A percentile compares a stretch with the other conserved stretches of the same genome.
phyloP scores from a whole-genome alignment of 2,888 invertebrate genomes.

The Drosophila infuscata region DNA sequence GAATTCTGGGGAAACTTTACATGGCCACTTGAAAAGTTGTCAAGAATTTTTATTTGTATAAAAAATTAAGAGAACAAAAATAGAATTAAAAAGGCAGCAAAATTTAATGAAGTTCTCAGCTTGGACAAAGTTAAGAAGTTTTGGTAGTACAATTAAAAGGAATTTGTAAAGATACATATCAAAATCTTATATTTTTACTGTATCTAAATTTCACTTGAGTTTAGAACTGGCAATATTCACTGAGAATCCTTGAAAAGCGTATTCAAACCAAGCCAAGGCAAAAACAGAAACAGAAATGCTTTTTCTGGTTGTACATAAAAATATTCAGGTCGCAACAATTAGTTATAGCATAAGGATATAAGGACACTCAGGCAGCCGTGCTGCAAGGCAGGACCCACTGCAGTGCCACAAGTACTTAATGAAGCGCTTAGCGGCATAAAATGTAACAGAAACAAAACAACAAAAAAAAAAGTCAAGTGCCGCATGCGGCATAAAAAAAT shows the following conservation, averaged over 20 bases:
- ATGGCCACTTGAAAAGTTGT: not conserved
- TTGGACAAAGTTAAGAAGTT: not conserved
- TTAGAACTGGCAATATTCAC: not conserved
- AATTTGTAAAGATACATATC: not conserved
- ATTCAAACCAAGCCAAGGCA: not conserved
- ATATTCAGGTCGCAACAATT: conserved; percentile 70
- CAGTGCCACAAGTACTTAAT: conserved; percentile 72
- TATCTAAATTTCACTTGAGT: not conserved
- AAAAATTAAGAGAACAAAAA: not conserved
- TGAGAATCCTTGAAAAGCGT: not conserved
- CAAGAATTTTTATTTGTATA: not conserved
- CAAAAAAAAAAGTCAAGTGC: conserved; percentile 18
- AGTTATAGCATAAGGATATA: conserved; percentile 74
- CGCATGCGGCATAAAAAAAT: conserved; percentile 12
- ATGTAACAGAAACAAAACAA: conserved; percentile 11
- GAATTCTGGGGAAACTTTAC: not conserved
- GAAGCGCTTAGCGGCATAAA: conserved; percentile 67
- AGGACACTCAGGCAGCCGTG: conserved; percentile 50
- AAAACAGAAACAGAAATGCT: not conserved
- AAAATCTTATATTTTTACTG: not conserved
- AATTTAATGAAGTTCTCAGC: not conserved
- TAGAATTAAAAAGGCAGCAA: not conserved
- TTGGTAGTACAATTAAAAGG: not conserved
- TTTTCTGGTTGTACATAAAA: conserved; percentile 5
- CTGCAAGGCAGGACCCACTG: conserved; percentile 37